Evolutionary conservation across 2,797 vertebrate species (phyloP), one percentile per base, ranked within the genome.

Genomic region (Sebastes taczanowskii): DNA sequence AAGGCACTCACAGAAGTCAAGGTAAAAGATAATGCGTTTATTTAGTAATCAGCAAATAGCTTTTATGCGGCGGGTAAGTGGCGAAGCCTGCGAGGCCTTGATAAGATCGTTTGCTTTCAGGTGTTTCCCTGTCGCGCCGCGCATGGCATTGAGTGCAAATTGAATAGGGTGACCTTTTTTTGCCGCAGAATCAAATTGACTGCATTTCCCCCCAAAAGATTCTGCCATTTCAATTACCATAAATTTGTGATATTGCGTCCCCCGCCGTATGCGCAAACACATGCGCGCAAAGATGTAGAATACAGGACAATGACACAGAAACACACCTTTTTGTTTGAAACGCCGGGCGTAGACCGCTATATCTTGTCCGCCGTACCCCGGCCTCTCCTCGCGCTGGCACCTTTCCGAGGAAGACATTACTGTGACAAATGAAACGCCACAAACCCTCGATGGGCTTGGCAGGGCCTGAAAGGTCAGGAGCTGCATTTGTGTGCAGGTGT

Each of bases 11-110:
- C 82, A 91, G 85, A 90, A 93, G 86, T 95, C 93, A 94, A 94
- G 94, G 94, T 95, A 95, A 95, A 83, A 95, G 91, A 91, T 96
- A 96, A 96, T 95, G 83, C 91, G 87, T 97, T 97, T 96, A 96
- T 95, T 97, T 96, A 93, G 93, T 95, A 96, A 97, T 97, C 95
- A 97, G 94, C 94, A 97, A 96, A 96, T 96, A 96, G 95, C 93
- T 95, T 95, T 94, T 91, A 90, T 95, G 88, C 83, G 88, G 92
- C 90, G 91, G 91, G 94, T 95, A 96, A 95, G 93, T 94, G 92
- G 86, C 91, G 94, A 96, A 90, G 94, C 88, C 89, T 87, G 88
- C 58, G 88, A 88, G 88, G 94, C 86, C 93, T 90, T 92, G 96
- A 96, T 97, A 97, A 95, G 94, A 96, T 96, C 89, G 90, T 97